Evolutionary conservation across 2,888 invertebrate species (phyloP), one percentile per base, ranked within the genome.

Genomic region (Chrysolina americana): DNA sequence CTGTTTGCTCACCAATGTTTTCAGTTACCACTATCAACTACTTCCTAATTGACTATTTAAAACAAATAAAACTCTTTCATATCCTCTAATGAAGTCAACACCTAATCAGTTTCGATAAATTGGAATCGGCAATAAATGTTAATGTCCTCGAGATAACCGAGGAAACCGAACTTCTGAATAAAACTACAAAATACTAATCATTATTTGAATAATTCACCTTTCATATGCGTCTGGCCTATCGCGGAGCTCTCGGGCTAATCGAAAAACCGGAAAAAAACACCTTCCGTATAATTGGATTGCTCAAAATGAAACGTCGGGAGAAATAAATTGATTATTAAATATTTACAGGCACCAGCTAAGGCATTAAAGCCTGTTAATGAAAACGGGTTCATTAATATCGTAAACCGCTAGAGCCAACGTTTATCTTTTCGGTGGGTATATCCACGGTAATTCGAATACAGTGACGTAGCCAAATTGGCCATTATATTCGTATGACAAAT

Each of bases 241-340:
- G 62, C 47, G 23, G 65, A 62, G 41, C 74, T 62, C 47, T 17
- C 19, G 50, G 59, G 53, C 71, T 71, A 74, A 74, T 74, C 68
- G 71, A 64, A 74, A 74, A 74, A 21, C 41, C 48, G 28, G 48
- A 64, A 71, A 71, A 68, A 70, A 75, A 65, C 71, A 44, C 15
- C 68, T 44, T 64, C 66, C 74, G 44, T 66, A 65, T 73, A 75
- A 76, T 75, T 76, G 79, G 81, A 80, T 81, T 77, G 77, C 78
- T 78, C 76, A 73, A 80, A 79, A 82, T 82, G 79, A 74, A 79
- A 83, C 66, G 78, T 76, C 76, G 68, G 76, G 77, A 82, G 81
- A 81, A 83, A 84, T 81, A 82, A 84, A 85, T 85, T 84, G 84
- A 83, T 82, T 82, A 85, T 83, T 83, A 85, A 85, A 84, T 82